phyloP scores from a whole-genome alignment of 2,888 invertebrate genomes.

The Cryptops parisi region DNA sequence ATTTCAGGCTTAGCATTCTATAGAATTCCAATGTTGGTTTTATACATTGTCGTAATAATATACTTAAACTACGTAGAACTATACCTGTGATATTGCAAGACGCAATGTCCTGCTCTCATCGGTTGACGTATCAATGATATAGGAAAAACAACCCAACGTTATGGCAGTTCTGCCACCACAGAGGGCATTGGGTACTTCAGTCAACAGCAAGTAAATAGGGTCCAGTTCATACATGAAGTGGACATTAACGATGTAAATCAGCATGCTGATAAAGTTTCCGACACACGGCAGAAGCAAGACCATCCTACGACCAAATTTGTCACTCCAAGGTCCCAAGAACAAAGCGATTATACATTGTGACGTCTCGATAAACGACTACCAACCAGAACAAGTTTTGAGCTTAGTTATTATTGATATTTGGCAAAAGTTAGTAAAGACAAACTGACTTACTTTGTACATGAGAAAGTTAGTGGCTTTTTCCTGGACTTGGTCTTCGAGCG shows the following conservation, averaged over 20 bases:
- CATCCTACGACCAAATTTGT: conserved; percentile 33
- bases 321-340: conserved; percentile 25
- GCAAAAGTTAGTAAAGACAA: too few relatives aligned
- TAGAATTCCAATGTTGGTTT: not conserved
- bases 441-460: not conserved
- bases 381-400: too few relatives aligned
- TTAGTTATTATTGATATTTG: too few relatives aligned
- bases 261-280: not conserved
- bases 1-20: too few relatives aligned
- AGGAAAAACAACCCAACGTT: conserved; percentile 33
- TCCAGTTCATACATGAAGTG: conserved; percentile 24
- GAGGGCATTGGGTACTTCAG: conserved; percentile 29
- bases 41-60: too few relatives aligned
- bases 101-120: conserved; percentile 54
- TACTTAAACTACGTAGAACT: too few relatives aligned
- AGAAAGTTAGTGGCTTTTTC: not conserved
- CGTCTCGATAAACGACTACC: conserved; percentile 1
- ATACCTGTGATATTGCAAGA: conserved; percentile 62
- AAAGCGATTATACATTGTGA: not conserved
- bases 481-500: not conserved
- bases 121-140: conserved; percentile 62
- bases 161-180: conserved; percentile 34
- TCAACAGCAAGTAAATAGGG: conserved; percentile 30
- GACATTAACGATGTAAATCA: not conserved
- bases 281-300: conserved; percentile 26